Evolutionary conservation across 2,888 invertebrate genomes (phyloP).

Genomic region (Lymantria monacha): DNA sequence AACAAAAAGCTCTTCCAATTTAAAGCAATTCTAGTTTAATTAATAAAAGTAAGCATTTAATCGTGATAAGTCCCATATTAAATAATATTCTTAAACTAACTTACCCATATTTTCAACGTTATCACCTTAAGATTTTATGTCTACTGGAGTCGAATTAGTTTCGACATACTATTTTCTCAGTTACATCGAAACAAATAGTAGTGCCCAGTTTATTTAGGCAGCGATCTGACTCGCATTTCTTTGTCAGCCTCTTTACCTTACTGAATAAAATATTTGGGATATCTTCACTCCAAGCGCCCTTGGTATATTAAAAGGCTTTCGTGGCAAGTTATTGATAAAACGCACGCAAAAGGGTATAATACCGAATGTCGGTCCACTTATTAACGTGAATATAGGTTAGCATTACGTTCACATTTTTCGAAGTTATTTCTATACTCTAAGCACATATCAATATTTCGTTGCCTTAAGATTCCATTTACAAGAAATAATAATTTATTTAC

Average conservation of each 20-base stretch:
- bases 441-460: background rate
- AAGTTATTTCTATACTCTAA: conserved; percentile 8
- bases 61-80: no score
- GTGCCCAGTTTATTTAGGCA: conserved; percentile 66
- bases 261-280: conserved; percentile 76
- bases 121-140: background rate
- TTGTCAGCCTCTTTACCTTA: conserved; percentile 75
- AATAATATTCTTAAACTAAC: no score
- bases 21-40: no score
- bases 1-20: no score
- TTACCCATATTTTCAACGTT: no score
- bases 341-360: conserved; percentile 40
- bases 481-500: no score
- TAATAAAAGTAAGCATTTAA: no score
- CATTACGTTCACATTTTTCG: conserved; percentile 20
- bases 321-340: conserved; percentile 55
- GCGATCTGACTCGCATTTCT: conserved; percentile 74
- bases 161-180: no score
- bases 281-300: conserved; percentile 59
- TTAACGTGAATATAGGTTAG: conserved; percentile 30
- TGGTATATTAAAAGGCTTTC: conserved; percentile 60
- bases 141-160: background rate
- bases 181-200: conserved; percentile 38
- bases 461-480: no score
- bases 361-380: conserved; percentile 40